These are phyloP conservation scores for Pelmatolapia mariae DNA, from an alignment of 2,113 vertebrate species.

Conservation along the genomic window DNA sequence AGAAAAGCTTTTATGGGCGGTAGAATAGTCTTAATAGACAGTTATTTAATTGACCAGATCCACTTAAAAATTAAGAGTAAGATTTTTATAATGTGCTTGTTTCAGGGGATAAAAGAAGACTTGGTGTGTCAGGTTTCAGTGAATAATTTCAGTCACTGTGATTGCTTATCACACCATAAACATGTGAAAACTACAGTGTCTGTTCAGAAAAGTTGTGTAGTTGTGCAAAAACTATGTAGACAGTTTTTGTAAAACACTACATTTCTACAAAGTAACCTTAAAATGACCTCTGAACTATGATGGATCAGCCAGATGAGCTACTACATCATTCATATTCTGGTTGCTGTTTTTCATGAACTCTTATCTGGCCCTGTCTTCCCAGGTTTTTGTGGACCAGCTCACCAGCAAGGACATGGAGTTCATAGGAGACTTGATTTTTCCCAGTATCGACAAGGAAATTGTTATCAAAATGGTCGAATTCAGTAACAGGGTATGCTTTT, in stretches of 20 bases:
- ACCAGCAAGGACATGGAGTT: conserved; percentile 90
- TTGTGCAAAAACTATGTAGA: background rate
- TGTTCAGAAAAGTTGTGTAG: background rate
- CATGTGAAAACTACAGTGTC: background rate
- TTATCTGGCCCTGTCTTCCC: background rate
- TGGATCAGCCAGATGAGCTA: background rate
- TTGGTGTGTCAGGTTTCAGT: background rate
- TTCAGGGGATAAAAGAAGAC: background rate
- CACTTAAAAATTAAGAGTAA: background rate
- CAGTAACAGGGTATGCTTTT: conserved; percentile 81
- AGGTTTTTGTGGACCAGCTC: conserved; percentile 95
- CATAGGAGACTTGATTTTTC: conserved; percentile 85
- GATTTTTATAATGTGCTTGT: background rate
- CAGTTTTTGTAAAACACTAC: background rate
- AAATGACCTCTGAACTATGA: background rate
- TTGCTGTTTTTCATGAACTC: background rate
- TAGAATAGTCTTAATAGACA: background rate
- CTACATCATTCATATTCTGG: background rate
- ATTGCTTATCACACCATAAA: background rate
- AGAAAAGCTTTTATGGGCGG: rapidly evolving
- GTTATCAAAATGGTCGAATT: conserved; percentile 93
- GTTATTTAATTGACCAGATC: background rate
- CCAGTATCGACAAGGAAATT: conserved; percentile 79
- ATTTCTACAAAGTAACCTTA: background rate
- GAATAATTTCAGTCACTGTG: background rate